Evolutionary conservation across 2,113 vertebrate genomes (phyloP), one percentile per base, ranked within the genome.

Genomic region (Prunella fulvescens): DNA sequence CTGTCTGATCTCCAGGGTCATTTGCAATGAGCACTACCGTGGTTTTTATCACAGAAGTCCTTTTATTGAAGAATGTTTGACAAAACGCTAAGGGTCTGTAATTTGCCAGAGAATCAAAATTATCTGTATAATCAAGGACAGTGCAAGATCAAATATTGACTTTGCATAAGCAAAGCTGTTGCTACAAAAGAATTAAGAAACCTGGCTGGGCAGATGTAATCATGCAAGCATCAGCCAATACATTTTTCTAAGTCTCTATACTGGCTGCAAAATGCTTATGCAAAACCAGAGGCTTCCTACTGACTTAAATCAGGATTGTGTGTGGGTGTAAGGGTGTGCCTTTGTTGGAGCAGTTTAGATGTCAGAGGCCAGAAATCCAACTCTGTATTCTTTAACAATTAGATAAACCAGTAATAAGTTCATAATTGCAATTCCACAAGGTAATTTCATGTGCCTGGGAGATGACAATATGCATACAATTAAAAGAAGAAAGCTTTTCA

Each of bases 261-360:
- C 44, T 67, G 65, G 67, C 79, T 95, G 70, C 39, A 81, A 73
- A 95, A 90, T 60, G 31, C 62, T 95, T 88, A 96, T 88, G 80
- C 86, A 95, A 95, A 97, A 95, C 1, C 69, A 88, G 80, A 94
- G 93, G 93, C 82, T 96, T 95, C 94, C 93, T 95, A 71, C 45
- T 65, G 72, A 92, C 69, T 94, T 71, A 91, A 94, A 88, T 92
- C 65, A 93, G 82, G 70, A 89, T 40, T 61, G 69, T 83, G 90
- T 35, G 92, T 90, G 95, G 94, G 95, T 71, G 93, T 92, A 90
- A 95, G 92, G 92, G 94, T 76, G 92, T 90, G 90, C 82, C 92
- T 90, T 74, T 44, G 14, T 77, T 88, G 67, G 72, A 92, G 72
- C 71, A 83, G 39, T 57, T 72, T 71, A 77, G 64, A 44, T 12